Conservation (phyloP, 2,797 vertebrate genomes). For the Etheostoma nigrum region DNA sequence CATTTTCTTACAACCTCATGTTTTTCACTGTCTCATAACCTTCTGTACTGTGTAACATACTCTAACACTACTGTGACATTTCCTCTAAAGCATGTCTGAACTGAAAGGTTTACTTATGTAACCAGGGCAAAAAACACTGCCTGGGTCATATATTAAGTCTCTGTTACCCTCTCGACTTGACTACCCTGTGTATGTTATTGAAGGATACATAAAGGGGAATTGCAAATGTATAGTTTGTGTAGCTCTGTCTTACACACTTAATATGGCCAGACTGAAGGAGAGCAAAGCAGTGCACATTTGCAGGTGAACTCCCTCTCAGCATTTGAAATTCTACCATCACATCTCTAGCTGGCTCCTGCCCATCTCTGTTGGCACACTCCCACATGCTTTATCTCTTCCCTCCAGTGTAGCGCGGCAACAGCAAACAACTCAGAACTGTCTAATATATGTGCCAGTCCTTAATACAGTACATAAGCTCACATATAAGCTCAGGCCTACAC, state of each 20-base stretch:
- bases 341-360: slow-evolving; percentile 37
- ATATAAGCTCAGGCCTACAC: slow-evolving; percentile 7
- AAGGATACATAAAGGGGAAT: background rate
- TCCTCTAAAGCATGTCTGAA: background rate
- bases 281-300: slow-evolving; percentile 3
- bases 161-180: background rate
- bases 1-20: slow-evolving; percentile 2
- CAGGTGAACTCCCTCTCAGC: slow-evolving; percentile 4
- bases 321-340: slow-evolving; percentile 22
- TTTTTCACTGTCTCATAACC: background rate
- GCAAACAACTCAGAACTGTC: slow-evolving; percentile 38
- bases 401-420: slow-evolving; percentile 39
- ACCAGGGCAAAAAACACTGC: slow-evolving; percentile 35
- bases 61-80: background rate
- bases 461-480: slow-evolving; percentile 24
- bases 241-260: background rate
- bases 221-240: background rate
- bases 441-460: slow-evolving; percentile 39
- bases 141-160: slow-evolving; percentile 37
- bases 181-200: slow-evolving; percentile 18
- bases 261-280: background rate
- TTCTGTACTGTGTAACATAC: background rate
- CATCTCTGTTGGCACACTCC: slow-evolving; percentile 56
- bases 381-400: slow-evolving; percentile 58
- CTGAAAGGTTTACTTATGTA: slow-evolving; percentile 51